Base-by-base conservation (phyloP, 2,113 vertebrate genomes). In the Carollia perspicillata region DNA sequence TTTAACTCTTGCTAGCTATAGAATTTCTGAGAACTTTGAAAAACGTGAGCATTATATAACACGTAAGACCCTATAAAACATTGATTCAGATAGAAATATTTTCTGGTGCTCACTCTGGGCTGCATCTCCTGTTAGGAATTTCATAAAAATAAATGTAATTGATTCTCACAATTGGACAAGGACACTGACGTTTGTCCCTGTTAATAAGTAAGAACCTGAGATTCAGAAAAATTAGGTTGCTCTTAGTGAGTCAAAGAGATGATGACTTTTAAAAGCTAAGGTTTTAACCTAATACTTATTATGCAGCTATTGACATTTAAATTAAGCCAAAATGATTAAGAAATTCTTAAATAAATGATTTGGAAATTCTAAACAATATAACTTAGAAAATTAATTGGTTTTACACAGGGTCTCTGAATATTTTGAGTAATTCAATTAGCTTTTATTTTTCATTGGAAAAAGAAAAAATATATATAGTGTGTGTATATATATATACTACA, bases 51-150 rank as follows among this genome's bases (percentile, higher is more conserved):
- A 79, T 28, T 72, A 72, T 72, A 72, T 44, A 44, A 44, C 26
- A 44, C 23, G 20, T 68, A 5, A 80, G 11, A 33, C 35, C 18
- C 66, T 28, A 84, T 77, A 90, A 94, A 95, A 93, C 81, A 80
- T 80, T 90, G 53, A 69, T 87, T 90, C 35, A 60, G 90, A 69
- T 71, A 17, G 90, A 94, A 94, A 66, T 81, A 88, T 90, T 74
- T 95, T 44, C 87, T 11, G 8, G 18, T 40, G 16, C 12, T 92
- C 68, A 33, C 6, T 12, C 44, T 22, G 8, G 44, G 40, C 22
- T 77, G 14, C 10, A 51, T 8, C 28, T 60, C 69, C 23, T 72
- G 2, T 44, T 74, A 53, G 8, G 7, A 44, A 63, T 16, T 84
- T 37, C 47, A 77, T 44, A 78, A 66, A 92, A 92, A 68, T 30